These are phyloP conservation scores for Cinclus cinclus DNA, from an alignment of 2,113 vertebrate species.

Conservation along the genomic window DNA sequence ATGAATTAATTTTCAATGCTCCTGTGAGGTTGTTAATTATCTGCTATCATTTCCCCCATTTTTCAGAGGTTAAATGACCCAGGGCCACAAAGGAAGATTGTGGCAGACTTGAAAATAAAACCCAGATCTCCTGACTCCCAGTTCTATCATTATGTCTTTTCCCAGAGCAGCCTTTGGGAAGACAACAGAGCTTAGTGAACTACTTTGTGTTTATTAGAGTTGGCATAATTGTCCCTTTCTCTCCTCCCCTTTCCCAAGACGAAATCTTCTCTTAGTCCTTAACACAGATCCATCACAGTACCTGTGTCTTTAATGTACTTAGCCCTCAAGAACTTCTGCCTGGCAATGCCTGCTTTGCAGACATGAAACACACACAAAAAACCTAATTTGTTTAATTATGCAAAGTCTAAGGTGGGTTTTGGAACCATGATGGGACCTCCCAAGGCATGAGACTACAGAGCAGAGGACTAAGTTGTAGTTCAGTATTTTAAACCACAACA, in stretches of 20 bases:
- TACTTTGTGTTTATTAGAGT: slow-evolving; percentile 63
- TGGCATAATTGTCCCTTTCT: slow-evolving; percentile 52
- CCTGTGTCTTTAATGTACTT: background rate
- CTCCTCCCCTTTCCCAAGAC: slow-evolving; percentile 44
- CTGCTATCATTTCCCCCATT: slow-evolving; percentile 67
- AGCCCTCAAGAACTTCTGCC: background rate
- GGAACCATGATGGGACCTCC: background rate
- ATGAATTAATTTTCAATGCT: slow-evolving; percentile 69
- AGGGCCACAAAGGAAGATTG: slow-evolving; percentile 69
- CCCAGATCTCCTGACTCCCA: slow-evolving; percentile 68
- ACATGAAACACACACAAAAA: background rate
- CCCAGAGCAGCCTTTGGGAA: slow-evolving; percentile 66
- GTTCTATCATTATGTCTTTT: slow-evolving; percentile 69
- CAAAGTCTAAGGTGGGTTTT: background rate
- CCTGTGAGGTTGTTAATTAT: slow-evolving; percentile 71
- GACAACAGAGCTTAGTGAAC: slow-evolving; percentile 60
- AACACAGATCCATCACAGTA: background rate
- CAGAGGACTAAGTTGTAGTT: background rate
- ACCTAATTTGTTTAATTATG: background rate
- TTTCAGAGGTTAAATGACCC: slow-evolving; percentile 72
- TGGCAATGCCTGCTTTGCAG: background rate
- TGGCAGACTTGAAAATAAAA: slow-evolving; percentile 69
- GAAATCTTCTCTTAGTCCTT: slow-evolving; percentile 3
- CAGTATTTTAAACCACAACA: background rate
- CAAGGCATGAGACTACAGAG: background rate